Evolutionary conservation across 2,888 invertebrate species (phyloP).

Genomic region (Miltochrista miniata): DNA sequence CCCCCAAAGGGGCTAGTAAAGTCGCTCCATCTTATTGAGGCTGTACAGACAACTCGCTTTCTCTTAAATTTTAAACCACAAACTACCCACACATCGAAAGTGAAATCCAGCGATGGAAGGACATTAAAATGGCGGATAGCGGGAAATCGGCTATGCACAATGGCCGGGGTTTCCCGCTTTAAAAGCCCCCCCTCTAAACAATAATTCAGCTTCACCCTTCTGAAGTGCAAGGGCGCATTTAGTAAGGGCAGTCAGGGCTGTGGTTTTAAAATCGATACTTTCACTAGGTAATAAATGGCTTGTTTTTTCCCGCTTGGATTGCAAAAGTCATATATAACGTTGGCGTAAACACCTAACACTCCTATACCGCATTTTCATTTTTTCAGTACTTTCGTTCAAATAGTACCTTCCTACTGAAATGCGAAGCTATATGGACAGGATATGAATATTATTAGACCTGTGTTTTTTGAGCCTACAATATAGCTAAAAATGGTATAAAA

Average conservation of each 20-base stretch:
- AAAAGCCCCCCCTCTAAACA: slow-evolving; percentile 78
- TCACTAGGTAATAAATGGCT: slow-evolving; percentile 33
- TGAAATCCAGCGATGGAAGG: slow-evolving; percentile 47
- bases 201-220: slow-evolving; percentile 83
- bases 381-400: no score
- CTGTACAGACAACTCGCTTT: neutral
- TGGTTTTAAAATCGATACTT: slow-evolving; percentile 44
- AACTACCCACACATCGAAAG: slow-evolving; percentile 44
- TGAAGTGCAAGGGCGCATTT: slow-evolving; percentile 83
- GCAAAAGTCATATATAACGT: neutral
- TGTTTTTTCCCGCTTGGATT: slow-evolving; percentile 12
- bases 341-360: no score
- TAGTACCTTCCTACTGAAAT: no score
- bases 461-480: no score
- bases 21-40: no score
- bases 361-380: no score
- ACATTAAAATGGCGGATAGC: slow-evolving; percentile 81
- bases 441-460: no score
- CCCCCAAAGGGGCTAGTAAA: no score
- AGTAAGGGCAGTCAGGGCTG: slow-evolving; percentile 66
- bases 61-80: slow-evolving; percentile 19
- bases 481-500: no score
- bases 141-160: slow-evolving; percentile 82
- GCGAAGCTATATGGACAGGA: no score
- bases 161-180: slow-evolving; percentile 82